Base-by-base conservation (phyloP, 64 coral and sea anemone species). In the Acropora tenuis region DNA sequence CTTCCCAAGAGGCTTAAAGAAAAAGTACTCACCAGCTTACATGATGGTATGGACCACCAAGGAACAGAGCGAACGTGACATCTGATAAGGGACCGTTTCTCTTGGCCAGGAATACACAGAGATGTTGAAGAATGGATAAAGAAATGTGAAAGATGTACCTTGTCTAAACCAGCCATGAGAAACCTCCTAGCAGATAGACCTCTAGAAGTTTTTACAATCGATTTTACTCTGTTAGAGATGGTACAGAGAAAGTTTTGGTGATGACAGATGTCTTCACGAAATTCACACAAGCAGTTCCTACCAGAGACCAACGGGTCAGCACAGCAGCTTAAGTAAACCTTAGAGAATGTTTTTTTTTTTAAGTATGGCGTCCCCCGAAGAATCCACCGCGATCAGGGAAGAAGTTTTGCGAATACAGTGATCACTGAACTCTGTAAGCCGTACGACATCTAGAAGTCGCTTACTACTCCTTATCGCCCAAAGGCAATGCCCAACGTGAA, bases 211-310 rank as follows among this genome's bases (percentile, higher is more conserved):
- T 13, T 66, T 66, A 13, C 61, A 2, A 66, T 66, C 16, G 61
- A 66, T 13, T 66, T 66, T 13, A 66, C 61, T 2, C 9, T 73
- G 3, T 45, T 45, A 48, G 45, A 46, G 82, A 86, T 17, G 60
- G 82, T 4, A 30, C 59, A 18, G 82, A 86, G 82, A 86, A 86
- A 0, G 76, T 89, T 1, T 43, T 89, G 1, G 87, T 79, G 2
- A 89, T 89, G 87, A 89, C 87, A 2, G 87, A 89, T 89, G 16
- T 68, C 10, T 86, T 86, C 43, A 86, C 82, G 3, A 86, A 86
- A 13, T 86, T 86, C 20, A 86, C 82, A 18, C 82, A 86, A 9
- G 82, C 82, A 15, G 82, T 86, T 6, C 82, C 82, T 69, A 86
- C 53, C 2, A 86, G 17, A 47, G 82, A 86, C 5, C 82, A 79